Percentiles rank a stretch among this genome's conserved stretches.
phyloP scores from a whole-genome alignment of 2,888 invertebrate species.

The Cerastoderma edule region DNA sequence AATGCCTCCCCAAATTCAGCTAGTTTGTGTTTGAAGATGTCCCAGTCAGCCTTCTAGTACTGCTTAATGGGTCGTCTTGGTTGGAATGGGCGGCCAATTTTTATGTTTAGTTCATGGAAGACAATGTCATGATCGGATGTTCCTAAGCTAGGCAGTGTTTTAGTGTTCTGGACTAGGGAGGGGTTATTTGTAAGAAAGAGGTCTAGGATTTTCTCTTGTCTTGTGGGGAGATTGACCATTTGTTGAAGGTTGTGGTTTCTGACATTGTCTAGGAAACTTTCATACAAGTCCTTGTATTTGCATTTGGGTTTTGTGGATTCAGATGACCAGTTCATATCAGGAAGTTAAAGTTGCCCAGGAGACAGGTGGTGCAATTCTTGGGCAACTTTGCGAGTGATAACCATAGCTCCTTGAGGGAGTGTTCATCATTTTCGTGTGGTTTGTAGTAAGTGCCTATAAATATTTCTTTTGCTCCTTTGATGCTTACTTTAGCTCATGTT shows the following conservation, averaged over 20 bases:
- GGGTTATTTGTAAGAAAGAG: constrained; percentile 34
- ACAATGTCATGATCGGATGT: constrained; percentile 20
- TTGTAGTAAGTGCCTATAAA: constrained; percentile 13
- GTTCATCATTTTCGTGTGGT: constrained; percentile 26
- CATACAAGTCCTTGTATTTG: constrained; percentile 2
- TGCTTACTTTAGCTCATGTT: constrained; percentile 3
- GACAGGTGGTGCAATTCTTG: constrained; percentile 13
- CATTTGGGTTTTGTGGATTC: not conserved
- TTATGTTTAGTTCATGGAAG: constrained; percentile 19
- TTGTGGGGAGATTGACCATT: constrained; percentile 16
- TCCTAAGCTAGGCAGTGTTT: constrained; percentile 16
- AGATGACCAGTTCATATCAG: constrained; percentile 15
- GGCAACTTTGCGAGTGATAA: constrained; percentile 21
- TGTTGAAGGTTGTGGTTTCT: constrained; percentile 4
- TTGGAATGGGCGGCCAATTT: constrained; percentile 3
- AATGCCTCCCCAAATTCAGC: not conserved
- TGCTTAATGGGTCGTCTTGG: not conserved
- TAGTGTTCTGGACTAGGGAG: not conserved
- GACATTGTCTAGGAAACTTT: constrained; percentile 7
- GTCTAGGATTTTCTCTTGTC: constrained; percentile 23
- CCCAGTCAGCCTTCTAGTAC: constrained; percentile 13
- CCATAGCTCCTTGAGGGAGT: constrained; percentile 12
- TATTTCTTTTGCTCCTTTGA: not conserved
- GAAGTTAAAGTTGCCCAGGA: constrained; percentile 27
- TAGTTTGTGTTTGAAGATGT: constrained; percentile 3